phyloP scores from a whole-genome alignment of 92 coral and sea anemone genomes.

The Epizoanthus ramosus region DNA sequence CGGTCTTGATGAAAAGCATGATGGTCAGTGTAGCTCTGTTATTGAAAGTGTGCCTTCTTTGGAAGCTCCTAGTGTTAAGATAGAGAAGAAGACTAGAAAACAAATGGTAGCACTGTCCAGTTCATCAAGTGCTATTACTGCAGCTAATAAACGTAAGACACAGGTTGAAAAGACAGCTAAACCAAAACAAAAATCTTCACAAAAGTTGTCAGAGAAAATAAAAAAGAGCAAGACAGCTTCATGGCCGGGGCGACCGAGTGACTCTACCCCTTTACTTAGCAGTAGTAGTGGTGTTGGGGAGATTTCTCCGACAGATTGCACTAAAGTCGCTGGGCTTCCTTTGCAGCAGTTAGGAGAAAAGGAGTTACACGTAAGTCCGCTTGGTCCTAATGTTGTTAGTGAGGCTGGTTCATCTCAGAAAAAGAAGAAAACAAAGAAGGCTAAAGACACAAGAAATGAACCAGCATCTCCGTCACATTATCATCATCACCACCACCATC shows the following conservation, averaged over 20 bases:
- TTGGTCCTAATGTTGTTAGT: not conserved
- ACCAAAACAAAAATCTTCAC: conserved; percentile 5
- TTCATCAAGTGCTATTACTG: not conserved
- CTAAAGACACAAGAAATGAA: not conserved
- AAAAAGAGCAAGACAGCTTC: not conserved
- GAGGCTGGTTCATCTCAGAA: not conserved
- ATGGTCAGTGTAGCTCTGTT: not conserved
- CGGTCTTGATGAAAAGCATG: not conserved
- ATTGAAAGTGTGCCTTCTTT: not conserved
- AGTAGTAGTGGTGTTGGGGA: not conserved
- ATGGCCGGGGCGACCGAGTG: not conserved
- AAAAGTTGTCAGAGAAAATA: conserved; percentile 5
- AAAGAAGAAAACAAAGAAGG: conserved; percentile 11
- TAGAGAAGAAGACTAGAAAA: not conserved
- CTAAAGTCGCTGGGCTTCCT: not conserved
- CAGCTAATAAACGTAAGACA: not conserved
- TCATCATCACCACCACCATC: conserved; percentile 50
- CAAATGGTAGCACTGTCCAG: not conserved
- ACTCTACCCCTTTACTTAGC: not conserved
- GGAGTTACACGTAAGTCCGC: not conserved
- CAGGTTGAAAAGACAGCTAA: not conserved
- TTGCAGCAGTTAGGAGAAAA: not conserved
- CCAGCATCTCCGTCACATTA: not conserved
- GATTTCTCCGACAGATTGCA: conserved; percentile 3
- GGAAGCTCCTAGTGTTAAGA: not conserved